These are phyloP conservation scores for Nysson spinosus DNA, from an alignment of 2,888 invertebrate species.

Conservation along the genomic window DNA sequence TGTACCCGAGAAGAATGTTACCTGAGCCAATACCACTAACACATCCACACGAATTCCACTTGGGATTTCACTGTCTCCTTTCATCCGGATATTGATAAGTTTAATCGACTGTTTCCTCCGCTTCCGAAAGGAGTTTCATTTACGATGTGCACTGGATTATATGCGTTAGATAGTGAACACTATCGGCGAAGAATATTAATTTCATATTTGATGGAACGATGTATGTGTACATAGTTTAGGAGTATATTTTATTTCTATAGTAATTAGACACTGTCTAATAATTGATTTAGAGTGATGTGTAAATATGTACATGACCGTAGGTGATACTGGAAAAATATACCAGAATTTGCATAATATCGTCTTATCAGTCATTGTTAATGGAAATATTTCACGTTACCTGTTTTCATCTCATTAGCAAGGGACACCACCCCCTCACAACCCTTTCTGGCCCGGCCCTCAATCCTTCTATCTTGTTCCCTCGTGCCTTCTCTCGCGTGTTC, in stretches of 20 bases:
- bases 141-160: neutral
- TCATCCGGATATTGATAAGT: neutral
- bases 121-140: neutral
- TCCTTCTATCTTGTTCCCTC: neutral
- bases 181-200: neutral
- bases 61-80: neutral
- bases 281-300: no score
- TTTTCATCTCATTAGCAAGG: conserved; percentile 40
- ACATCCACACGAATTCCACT: neutral
- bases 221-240: no score
- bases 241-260: no score
- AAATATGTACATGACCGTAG: no score
- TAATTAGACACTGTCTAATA: no score
- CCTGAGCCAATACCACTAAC: conserved; percentile 31
- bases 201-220: no score
- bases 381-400: conserved; percentile 16
- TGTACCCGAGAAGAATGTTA: conserved; percentile 20
- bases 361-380: neutral
- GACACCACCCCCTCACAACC: conserved; percentile 2
- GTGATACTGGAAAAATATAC: no score
- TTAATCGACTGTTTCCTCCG: neutral
- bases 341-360: neutral
- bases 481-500: conserved; percentile 42
- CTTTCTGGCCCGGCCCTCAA: conserved; percentile 2
- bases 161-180: neutral